Evolutionary conservation across 64 coral and sea anemone genomes (phyloP).

Genomic region (Montipora sp.): DNA sequence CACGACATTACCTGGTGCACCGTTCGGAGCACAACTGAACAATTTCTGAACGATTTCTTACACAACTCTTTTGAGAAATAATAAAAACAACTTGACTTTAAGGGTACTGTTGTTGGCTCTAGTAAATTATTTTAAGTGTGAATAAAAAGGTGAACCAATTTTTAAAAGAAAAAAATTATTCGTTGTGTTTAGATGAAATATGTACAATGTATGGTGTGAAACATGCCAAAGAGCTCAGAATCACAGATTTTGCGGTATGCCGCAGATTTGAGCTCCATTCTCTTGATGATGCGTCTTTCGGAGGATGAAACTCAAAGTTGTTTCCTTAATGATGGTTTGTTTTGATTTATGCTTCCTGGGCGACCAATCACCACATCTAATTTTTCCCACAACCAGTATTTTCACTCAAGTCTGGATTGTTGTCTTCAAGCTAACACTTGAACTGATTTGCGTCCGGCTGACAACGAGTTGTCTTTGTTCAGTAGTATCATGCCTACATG

Average conservation of each 20-base stretch:
- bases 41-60: too few species aligned
- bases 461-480: not conserved
- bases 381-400: conserved; percentile 44
- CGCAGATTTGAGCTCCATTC: not conserved
- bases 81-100: too few species aligned
- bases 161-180: too few species aligned
- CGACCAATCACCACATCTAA: not conserved
- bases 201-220: too few species aligned
- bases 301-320: not conserved
- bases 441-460: too few species aligned
- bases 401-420: conserved; percentile 21
- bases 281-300: not conserved
- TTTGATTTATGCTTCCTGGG: not conserved
- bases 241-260: not conserved
- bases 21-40: too few species aligned
- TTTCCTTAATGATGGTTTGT: not conserved
- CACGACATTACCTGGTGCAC: too few species aligned
- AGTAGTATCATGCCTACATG: not conserved
- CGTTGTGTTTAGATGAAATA: too few species aligned
- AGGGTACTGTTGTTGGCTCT: too few species aligned
- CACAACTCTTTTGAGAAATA: too few species aligned
- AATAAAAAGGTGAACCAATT: too few species aligned
- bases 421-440: not conserved
- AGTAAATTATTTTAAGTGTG: too few species aligned
- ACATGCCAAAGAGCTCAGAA: not conserved